These are phyloP conservation scores for Callorhinus ursinus DNA, from an alignment of 2,113 vertebrate genomes.

Conservation along the genomic window DNA sequence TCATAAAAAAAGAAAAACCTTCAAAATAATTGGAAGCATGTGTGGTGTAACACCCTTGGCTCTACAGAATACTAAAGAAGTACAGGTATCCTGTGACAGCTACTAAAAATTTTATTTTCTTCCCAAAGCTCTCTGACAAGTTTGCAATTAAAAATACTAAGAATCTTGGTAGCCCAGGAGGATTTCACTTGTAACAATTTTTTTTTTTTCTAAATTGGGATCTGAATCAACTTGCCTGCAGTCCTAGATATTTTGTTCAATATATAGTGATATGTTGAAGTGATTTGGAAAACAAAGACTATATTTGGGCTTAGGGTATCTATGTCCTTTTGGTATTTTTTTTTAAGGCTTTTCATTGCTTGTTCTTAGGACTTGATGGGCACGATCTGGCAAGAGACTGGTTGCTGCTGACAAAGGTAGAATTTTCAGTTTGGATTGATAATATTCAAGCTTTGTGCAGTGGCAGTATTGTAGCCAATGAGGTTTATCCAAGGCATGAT, in stretches of 20 bases:
- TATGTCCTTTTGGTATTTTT: not conserved
- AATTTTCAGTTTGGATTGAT: not conserved
- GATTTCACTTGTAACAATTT: constrained; percentile 12
- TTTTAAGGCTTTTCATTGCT: not conserved
- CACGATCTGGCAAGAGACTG: not conserved
- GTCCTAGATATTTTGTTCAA: not conserved
- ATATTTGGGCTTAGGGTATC: not conserved
- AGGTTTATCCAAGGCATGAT: too few species aligned
- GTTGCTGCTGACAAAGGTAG: not conserved
- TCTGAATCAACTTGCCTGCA: not conserved
- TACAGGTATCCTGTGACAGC: not conserved
- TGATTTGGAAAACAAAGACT: not conserved
- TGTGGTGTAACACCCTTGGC: not conserved
- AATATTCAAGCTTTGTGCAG: not conserved
- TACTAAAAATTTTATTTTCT: constrained; percentile 2
- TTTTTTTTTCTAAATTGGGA: not conserved
- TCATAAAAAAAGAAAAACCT: not conserved
- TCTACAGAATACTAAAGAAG: not conserved
- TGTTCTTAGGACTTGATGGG: not conserved
- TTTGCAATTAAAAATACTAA: not conserved
- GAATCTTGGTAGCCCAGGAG: not conserved
- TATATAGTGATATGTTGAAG: not conserved
- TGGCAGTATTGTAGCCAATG: too few species aligned
- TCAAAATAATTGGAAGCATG: constrained; percentile 5
- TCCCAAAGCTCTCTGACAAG: not conserved